A percentile compares a stretch with the other conserved stretches of the same genome.
Conservation (phyloP, 2,113 vertebrate species). For the Spilogale gracilis region DNA sequence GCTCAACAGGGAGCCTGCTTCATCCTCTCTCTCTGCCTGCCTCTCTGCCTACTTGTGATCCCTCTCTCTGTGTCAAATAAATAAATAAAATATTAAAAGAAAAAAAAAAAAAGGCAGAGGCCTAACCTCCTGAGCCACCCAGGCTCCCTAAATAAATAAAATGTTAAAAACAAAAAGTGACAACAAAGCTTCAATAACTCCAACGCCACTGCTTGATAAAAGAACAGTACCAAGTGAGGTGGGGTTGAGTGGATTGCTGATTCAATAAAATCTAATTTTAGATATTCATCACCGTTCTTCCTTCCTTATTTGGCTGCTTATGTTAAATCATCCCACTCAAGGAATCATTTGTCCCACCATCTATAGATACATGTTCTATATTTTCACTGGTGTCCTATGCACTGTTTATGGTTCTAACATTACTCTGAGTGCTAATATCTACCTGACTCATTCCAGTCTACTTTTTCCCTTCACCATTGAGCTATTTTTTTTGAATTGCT, state of each 20-base stretch:
- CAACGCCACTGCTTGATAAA: not conserved
- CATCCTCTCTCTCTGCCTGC: no score
- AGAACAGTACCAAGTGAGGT: not conserved
- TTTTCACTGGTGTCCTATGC: not conserved
- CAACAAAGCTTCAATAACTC: conserved; percentile 15
- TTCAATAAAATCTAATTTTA: conserved; percentile 35
- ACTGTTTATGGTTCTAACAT: not conserved
- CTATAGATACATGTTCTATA: not conserved
- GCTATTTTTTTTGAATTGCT: not conserved
- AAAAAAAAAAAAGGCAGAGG: no score
- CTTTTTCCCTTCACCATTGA: conserved; percentile 37
- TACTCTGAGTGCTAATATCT: conserved; percentile 39
- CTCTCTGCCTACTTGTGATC: no score
- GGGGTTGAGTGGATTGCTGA: not conserved
- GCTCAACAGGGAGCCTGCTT: no score
- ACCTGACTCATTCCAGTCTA: conserved; percentile 14
- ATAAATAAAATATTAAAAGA: no score
- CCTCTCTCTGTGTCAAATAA: no score
- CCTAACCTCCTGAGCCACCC: no score
- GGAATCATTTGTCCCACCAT: not conserved
- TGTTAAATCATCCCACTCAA: not conserved
- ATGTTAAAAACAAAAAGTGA: not conserved
- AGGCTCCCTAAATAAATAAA: no score
- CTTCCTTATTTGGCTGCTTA: not conserved
- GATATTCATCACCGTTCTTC: not conserved